Percentiles rank a stretch among this genome's conserved stretches.
phyloP scores from a whole-genome alignment of 2,888 invertebrate species.

The Drosophila dives region DNA sequence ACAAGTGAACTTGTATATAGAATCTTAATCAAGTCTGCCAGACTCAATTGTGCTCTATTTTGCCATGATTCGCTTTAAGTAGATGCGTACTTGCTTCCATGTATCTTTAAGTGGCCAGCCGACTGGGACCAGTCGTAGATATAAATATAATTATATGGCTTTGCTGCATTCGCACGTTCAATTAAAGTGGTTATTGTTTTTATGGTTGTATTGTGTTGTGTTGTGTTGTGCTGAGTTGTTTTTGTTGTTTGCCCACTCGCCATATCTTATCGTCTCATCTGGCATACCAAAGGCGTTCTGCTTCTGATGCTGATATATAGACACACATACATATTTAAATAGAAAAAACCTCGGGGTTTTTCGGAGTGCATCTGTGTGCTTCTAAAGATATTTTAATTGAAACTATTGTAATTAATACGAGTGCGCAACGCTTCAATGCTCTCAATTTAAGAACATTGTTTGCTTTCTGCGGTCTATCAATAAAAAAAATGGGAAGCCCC shows the following conservation, averaged over 20 bases:
- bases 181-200: conserved; percentile 22
- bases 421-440: conserved; percentile 34
- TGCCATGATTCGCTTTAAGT: neutral
- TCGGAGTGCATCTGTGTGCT: neutral
- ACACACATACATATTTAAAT: neutral
- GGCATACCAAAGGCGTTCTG: conserved; percentile 56
- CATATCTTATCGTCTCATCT: conserved; percentile 76
- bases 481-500: conserved; percentile 62
- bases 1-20: conserved; percentile 15
- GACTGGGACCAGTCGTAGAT: conserved; percentile 17
- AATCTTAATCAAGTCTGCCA: conserved; percentile 47
- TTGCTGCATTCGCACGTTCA: conserved; percentile 46
- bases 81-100: conserved; percentile 2
- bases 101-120: conserved; percentile 55
- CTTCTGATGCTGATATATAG: conserved; percentile 29
- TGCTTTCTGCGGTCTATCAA: conserved; percentile 68
- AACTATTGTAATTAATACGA: conserved; percentile 73
- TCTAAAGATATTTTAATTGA: conserved; percentile 68
- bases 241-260: conserved; percentile 16
- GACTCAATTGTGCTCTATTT: conserved; percentile 10
- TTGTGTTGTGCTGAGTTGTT: conserved; percentile 19
- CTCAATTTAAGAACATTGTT: conserved; percentile 47
- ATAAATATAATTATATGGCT: conserved; percentile 32
- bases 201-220: neutral
- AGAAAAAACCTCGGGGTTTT: neutral